phyloP scores from a whole-genome alignment of 1,140 invertebrate species.

The Telenomus remus region DNA sequence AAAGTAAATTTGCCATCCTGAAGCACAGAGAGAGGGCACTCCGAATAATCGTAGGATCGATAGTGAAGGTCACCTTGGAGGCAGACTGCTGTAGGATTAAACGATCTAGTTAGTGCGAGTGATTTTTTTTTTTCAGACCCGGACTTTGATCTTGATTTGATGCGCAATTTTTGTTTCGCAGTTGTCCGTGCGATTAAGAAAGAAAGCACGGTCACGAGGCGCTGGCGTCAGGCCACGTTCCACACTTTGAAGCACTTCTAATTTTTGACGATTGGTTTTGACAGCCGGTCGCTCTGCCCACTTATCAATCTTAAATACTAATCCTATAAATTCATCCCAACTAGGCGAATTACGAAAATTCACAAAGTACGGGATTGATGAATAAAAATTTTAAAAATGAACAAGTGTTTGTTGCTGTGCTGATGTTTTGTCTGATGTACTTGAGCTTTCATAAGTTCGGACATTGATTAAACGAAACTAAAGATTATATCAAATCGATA shows the following conservation, averaged over 20 bases:
- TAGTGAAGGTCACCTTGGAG: slow-evolving; percentile 26
- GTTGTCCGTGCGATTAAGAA: slow-evolving; percentile 12
- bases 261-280: slow-evolving; percentile 18
- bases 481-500: no score
- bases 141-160: slow-evolving; percentile 7
- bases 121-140: slow-evolving; percentile 13
- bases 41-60: slow-evolving; percentile 22
- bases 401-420: no score
- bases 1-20: not conserved
- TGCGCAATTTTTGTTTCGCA: slow-evolving; percentile 7
- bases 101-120: not conserved
- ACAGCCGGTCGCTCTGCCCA: slow-evolving; percentile 4
- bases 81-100: slow-evolving; percentile 9
- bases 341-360: no score
- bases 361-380: no score
- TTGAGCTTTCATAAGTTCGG: no score
- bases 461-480: no score
- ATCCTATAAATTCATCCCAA: no score
- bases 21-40: slow-evolving; percentile 7
- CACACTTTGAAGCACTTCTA: slow-evolving; percentile 8
- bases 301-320: not conserved
- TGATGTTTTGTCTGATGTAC: no score
- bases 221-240: slow-evolving; percentile 28
- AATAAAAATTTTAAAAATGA: no score
- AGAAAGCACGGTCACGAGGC: slow-evolving; percentile 34